phyloP scores from a whole-genome alignment of 1,140 invertebrate genomes.

The Gonatopus flavifemur region DNA sequence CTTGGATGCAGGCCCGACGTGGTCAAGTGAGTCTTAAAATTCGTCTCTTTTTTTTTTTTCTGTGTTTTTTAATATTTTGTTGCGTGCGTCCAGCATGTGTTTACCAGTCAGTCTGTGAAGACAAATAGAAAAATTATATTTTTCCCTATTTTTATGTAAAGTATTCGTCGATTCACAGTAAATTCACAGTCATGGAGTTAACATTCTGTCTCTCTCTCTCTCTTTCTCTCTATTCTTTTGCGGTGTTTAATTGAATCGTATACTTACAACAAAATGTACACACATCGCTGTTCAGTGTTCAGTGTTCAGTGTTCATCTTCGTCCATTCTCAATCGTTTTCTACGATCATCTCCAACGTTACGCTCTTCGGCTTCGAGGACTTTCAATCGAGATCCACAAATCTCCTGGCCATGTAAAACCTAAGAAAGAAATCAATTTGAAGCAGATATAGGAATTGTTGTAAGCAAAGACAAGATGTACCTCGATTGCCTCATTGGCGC shows the following conservation, averaged over 20 bases:
- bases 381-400: constrained; percentile 80
- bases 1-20: constrained; percentile 59
- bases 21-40: constrained; percentile 61
- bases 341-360: constrained; percentile 57
- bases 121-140: constrained; percentile 58
- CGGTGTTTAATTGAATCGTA: constrained; percentile 19
- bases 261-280: constrained; percentile 56
- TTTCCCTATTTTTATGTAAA: constrained; percentile 26
- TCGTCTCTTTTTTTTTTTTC: no score
- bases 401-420: constrained; percentile 78
- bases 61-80: no score
- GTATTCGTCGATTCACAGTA: constrained; percentile 27
- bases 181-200: constrained; percentile 29
- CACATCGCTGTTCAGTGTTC: no score
- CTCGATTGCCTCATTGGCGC: constrained; percentile 78
- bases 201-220: constrained; percentile 19
- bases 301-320: constrained; percentile 55
- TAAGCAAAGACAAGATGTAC: constrained; percentile 45
- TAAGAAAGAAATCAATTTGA: constrained; percentile 28
- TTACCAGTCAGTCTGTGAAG: constrained; percentile 61
- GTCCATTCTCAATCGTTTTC: constrained; percentile 61
- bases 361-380: constrained; percentile 88
- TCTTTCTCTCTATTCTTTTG: constrained; percentile 17
- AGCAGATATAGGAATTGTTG: background rate
- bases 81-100: constrained; percentile 60